Evolutionary conservation across 2,888 invertebrate species (phyloP).

Genomic region (Dyspetes luteomarginatus): DNA sequence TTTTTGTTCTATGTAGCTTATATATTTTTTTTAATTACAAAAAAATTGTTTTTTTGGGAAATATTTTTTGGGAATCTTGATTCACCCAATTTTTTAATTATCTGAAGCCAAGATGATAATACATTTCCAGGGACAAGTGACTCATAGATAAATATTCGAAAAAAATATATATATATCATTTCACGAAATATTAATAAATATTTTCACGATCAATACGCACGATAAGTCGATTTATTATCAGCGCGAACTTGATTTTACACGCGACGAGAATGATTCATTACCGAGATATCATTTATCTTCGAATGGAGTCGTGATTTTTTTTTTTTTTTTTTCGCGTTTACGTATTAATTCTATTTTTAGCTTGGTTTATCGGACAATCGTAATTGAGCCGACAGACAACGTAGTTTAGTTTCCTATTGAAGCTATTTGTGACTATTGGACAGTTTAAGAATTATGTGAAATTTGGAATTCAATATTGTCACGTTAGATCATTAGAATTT

Average conservation of each 20-base stretch:
- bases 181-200: not conserved
- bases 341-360: not conserved
- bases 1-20: not conserved
- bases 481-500: too few species aligned
- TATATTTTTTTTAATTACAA: not conserved
- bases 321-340: not conserved
- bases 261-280: not conserved
- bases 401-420: too few species aligned
- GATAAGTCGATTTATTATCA: not conserved
- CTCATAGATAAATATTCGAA: not conserved
- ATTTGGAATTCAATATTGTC: too few species aligned
- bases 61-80: too few species aligned
- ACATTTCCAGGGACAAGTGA: not conserved
- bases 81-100: slow-evolving; percentile 33
- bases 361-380: not conserved
- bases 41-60: not conserved
- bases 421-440: too few species aligned
- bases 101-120: slow-evolving; percentile 16
- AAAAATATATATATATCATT: not conserved
- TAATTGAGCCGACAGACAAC: too few species aligned
- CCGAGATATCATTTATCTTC: not conserved
- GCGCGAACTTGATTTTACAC: not conserved
- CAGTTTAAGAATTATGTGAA: too few species aligned
- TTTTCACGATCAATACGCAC: not conserved
- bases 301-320: not conserved